These are phyloP conservation scores for Amblyopsis rosae DNA, from an alignment of 2,113 vertebrate genomes.

Conservation along the genomic window DNA sequence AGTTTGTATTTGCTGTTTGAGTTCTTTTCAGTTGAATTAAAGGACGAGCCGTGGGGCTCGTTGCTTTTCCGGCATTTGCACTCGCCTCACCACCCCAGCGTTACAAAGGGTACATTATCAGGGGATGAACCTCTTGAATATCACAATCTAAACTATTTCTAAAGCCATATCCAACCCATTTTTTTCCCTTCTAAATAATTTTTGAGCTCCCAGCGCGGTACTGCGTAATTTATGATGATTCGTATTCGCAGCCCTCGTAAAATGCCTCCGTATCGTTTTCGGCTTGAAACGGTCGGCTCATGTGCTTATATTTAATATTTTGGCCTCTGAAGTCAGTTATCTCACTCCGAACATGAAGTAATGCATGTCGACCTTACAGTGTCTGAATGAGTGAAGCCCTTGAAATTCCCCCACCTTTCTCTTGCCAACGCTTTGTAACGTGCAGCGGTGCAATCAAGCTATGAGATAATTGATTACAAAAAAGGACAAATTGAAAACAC, in stretches of 20 bases:
- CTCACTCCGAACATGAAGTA: constrained; percentile 20
- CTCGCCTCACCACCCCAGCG: too few relatives aligned
- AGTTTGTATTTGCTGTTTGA: too few relatives aligned
- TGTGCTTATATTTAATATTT: constrained; percentile 12
- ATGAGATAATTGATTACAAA: constrained; percentile 62
- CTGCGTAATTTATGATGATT: neutral
- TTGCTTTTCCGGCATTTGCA: too few relatives aligned
- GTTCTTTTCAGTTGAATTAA: too few relatives aligned
- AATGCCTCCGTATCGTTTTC: neutral
- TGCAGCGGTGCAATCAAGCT: constrained; percentile 55
- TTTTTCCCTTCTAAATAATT: neutral
- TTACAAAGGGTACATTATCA: too few relatives aligned
- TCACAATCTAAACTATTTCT: too few relatives aligned
- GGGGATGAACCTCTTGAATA: too few relatives aligned
- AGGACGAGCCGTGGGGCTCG: too few relatives aligned
- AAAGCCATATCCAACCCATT: neutral
- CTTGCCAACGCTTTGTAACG: constrained; percentile 21
- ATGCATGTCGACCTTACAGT: constrained; percentile 23
- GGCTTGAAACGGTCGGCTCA: constrained; percentile 4
- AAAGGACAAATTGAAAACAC: constrained; percentile 64
- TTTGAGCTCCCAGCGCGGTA: neutral
- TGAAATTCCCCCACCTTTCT: constrained; percentile 26
- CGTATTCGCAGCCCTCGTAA: neutral
- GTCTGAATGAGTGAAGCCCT: constrained; percentile 10
- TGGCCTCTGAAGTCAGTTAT: constrained; percentile 22